Evolutionary conservation across 2,888 invertebrate genomes (phyloP).

Genomic region (Exephanes ischioxanthus): DNA sequence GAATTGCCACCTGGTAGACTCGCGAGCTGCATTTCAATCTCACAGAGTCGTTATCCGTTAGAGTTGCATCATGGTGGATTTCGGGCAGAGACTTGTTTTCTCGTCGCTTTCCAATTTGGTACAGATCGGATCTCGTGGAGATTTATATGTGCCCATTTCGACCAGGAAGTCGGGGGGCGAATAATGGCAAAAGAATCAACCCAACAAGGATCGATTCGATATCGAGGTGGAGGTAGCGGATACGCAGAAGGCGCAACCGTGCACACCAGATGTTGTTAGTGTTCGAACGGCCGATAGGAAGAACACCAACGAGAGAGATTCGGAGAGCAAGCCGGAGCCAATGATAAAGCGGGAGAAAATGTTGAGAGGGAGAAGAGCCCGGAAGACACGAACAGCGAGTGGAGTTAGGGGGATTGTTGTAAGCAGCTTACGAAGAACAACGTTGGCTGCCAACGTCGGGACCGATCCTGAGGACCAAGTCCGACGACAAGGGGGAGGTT

Average conservation of each 20-base stretch:
- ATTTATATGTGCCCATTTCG: too few relatives aligned
- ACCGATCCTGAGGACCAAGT: constrained; percentile 30
- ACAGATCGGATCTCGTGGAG: too few relatives aligned
- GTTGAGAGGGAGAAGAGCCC: neutral
- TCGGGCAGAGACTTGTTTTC: too few relatives aligned
- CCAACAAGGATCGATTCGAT: constrained; percentile 7
- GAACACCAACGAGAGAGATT: neutral
- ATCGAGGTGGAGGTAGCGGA: neutral
- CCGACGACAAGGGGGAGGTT: constrained; percentile 10
- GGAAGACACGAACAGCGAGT: constrained; percentile 43
- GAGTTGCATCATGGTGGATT: too few relatives aligned
- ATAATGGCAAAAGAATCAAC: neutral
- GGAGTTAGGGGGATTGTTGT: constrained; percentile 61
- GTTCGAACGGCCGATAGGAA: neutral
- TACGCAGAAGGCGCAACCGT: neutral
- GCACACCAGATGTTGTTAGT: neutral
- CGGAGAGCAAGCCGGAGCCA: neutral
- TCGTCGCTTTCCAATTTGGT: too few relatives aligned
- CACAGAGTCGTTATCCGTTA: too few relatives aligned
- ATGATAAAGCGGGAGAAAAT: neutral
- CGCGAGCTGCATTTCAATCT: neutral
- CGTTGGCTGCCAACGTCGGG: constrained; percentile 59
- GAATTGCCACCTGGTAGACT: too few relatives aligned
- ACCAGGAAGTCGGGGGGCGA: neutral
- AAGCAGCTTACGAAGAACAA: constrained; percentile 70